Evolutionary conservation across 2,888 invertebrate genomes (phyloP), one percentile per base, ranked within the genome.

Genomic region (Psylliodes chrysocephalus): DNA sequence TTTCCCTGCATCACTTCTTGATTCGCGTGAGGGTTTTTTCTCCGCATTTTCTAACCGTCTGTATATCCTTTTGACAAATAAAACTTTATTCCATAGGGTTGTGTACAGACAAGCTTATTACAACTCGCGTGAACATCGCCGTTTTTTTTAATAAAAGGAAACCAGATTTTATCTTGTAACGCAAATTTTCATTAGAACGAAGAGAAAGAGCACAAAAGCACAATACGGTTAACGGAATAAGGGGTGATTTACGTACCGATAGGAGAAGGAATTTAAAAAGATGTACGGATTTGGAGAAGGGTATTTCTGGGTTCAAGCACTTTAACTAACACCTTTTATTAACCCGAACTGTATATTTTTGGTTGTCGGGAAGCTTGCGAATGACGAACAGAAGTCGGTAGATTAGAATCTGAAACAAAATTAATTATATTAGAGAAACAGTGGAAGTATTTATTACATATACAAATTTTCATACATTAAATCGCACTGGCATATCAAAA

Each of bases 51-150:
- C 8, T n/a, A n/a, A 12, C 15, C 15, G 22, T 12, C 15, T 38
- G 12, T 22, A 14, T n/a, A 18, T 44, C 28, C 5, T 5, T n/a
- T n/a, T n/a, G 7, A 14, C 19, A 17, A 70, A 70, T 64, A 52
- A 69, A 64, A 68, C 69, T 72, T 72, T 72, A 72, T 69, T 69
- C 51, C 55, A 25, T 53, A 42, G 63, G 30, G 64, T 68, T 66
- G 60, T 67, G 63, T 62, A 47, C 57, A 49, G 57, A 67, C 33
- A 62, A 60, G 51, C 51, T 62, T 60, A 63, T 67, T 64, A 57
- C 18, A 54, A 42, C 19, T 52, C 47, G 25, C 60, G 53, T 30
- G 35, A 56, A 44, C 59, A 53, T 59, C 54, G 49, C 55, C 60
- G 28, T 49, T 49, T 59, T n/a, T 59, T 59, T 59, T 59, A 59